Base-by-base conservation (phyloP, 2,888 invertebrate species). In the Caenorhabditis virilis region DNA sequence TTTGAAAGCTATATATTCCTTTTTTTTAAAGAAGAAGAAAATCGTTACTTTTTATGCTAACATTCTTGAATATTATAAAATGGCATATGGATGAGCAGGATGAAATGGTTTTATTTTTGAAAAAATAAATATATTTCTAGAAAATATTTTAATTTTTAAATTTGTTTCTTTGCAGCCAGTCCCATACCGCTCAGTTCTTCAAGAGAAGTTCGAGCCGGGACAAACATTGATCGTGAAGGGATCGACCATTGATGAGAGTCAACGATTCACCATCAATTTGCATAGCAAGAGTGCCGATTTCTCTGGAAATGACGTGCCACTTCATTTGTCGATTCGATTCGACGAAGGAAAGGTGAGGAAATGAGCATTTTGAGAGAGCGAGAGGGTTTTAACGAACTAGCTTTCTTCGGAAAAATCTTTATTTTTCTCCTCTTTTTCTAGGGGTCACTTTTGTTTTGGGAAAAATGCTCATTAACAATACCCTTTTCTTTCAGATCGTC, bases 291-390 rank as follows among this genome's bases (percentile, higher is more conserved):
- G 76, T 15, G 78, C 81, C 43, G 81, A 81, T 66, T 81, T 81
- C 76, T 76, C 76, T 59, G 81, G 81, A 50, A 81, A 82, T 67
- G 79, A 82, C 52, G 79, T 81, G 1, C 81, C 81, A 22, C 76
- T 81, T 46, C 81, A 82, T 71, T 65, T 81, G 52, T 78, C 78
- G 20, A 75, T 82, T 47, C 78, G 81, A 27, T 80, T 81, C 70
- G 81, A 81, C 48, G 81, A 82, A 64, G 81, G 79, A 49, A 81
- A 81, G n/a, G n/a, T n/a, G n/a, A n/a, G n/a, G n/a, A n/a, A n/a
- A n/a, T n/a, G n/a, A n/a, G n/a, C n/a, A n/a, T n/a, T n/a, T n/a
- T n/a, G n/a, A n/a, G n/a, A n/a, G n/a, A n/a, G n/a, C n/a, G n/a
- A n/a, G n/a, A n/a, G n/a, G n/a, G n/a, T n/a, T n/a, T n/a, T n/a